These are phyloP conservation scores for Porites rus DNA, from an alignment of 92 coral and sea anemone genomes.

Conservation along the genomic window DNA sequence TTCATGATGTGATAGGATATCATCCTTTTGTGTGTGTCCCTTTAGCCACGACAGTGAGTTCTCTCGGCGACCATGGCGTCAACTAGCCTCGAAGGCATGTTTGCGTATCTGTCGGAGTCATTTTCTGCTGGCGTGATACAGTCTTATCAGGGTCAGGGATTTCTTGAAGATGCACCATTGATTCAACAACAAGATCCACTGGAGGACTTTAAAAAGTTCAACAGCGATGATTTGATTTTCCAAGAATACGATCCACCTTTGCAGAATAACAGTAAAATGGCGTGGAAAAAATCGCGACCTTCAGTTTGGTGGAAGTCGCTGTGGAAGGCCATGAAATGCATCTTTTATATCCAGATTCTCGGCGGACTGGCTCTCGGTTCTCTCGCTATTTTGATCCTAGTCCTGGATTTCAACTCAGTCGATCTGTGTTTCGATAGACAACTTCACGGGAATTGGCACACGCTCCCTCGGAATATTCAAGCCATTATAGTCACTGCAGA, in stretches of 20 bases:
- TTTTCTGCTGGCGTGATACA: background rate
- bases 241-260: constrained; percentile 67
- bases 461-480: constrained; percentile 36
- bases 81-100: background rate
- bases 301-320: constrained; percentile 19
- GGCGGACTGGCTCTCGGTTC: constrained; percentile 58
- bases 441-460: background rate
- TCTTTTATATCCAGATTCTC: constrained; percentile 61
- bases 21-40: background rate
- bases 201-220: constrained; percentile 45
- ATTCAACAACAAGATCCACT: constrained; percentile 18
- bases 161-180: background rate
- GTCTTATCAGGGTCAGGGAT: background rate
- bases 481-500: constrained; percentile 12
- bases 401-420: constrained; percentile 71
- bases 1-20: too few relatives aligned
- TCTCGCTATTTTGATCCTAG: constrained; percentile 37
- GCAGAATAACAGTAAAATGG: constrained; percentile 42
- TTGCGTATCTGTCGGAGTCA: background rate
- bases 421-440: constrained; percentile 54
- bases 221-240: constrained; percentile 54
- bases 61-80: background rate
- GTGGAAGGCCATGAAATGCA: constrained; percentile 46
- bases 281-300: constrained; percentile 62
- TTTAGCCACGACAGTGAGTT: background rate